Conservation (phyloP, 2,113 vertebrate genomes). For the Mormyrus iriodes region DNA sequence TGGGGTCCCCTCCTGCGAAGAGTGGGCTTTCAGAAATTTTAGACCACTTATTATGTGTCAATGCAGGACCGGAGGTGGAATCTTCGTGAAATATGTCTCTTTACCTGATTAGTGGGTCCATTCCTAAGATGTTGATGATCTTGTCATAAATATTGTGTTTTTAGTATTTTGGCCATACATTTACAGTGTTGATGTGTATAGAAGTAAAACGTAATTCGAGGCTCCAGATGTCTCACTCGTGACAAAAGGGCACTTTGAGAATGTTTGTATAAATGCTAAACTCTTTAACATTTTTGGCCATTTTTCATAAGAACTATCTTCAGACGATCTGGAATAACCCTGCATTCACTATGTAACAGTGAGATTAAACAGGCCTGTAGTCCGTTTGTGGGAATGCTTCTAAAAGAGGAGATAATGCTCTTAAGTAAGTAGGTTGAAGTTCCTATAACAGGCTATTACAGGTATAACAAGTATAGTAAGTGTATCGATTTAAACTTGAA, state of each 20-base stretch:
- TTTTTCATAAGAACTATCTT: background rate
- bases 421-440: background rate
- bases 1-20: background rate
- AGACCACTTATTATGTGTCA: background rate
- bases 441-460: background rate
- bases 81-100: background rate
- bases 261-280: background rate
- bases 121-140: background rate
- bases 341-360: background rate
- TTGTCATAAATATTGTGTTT: background rate
- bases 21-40: background rate
- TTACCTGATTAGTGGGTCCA: background rate
- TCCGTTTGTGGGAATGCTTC: background rate
- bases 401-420: background rate
- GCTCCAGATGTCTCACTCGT: background rate
- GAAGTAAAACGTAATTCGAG: background rate
- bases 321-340: background rate
- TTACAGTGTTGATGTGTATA: background rate
- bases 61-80: background rate
- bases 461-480: background rate
- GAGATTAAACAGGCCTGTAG: background rate
- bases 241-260: background rate
- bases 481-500: slow-evolving; percentile 10
- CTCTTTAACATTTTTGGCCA: background rate
- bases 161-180: background rate